Base-by-base conservation (phyloP, 2,113 vertebrate species). In the Ondatra zibethicus region DNA sequence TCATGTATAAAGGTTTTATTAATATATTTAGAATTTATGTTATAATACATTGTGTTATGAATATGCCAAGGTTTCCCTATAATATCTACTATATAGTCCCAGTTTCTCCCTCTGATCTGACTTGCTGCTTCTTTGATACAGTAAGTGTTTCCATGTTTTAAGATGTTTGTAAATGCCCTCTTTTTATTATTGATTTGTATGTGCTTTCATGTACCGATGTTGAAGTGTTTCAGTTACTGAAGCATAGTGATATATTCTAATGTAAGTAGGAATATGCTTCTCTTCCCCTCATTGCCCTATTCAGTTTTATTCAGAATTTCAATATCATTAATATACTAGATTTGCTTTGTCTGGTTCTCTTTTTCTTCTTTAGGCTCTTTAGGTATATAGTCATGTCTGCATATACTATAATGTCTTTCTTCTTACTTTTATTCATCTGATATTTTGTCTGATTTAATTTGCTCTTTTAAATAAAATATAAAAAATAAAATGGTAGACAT, bases 1-100 rank as follows among this genome's bases (percentile, higher is more conserved):
- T 92, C 76, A 76, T 50, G 31, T 94, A 23, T 92, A 63, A 90
- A 33, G 68, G 77, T 63, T 92, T 92, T 63, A 77, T 89, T 93
- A 6, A 31, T 47, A 29, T 76, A 47, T 76, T 77, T 77, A 9
- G 14, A 58, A 55, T 45, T 89, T 91, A 68, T 88, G 36, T 84
- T 82, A 63, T 27, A 50, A 75, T 88, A 78, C 76, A 50, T 86
- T 61, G 17, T 84, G 36, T 39, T 89, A 63, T 45, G 13, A 47
- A 47, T 81, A 42, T 92, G 23, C 10, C 3, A 80, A 39, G 2
- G 66, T 89, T 89, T 81, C 11, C 16, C 23, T 70, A 2, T 21
- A 19, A 7, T 23, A 0, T 78, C 31, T 86, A 13, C 45, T 72
- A 21, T 11, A 17, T 92, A 27, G 19, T 93, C 33, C 3, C 36